Percentiles rank a stretch among this genome's conserved stretches.
Conservation (phyloP, 2,888 invertebrate species). For the Helicoverpa assulta region DNA sequence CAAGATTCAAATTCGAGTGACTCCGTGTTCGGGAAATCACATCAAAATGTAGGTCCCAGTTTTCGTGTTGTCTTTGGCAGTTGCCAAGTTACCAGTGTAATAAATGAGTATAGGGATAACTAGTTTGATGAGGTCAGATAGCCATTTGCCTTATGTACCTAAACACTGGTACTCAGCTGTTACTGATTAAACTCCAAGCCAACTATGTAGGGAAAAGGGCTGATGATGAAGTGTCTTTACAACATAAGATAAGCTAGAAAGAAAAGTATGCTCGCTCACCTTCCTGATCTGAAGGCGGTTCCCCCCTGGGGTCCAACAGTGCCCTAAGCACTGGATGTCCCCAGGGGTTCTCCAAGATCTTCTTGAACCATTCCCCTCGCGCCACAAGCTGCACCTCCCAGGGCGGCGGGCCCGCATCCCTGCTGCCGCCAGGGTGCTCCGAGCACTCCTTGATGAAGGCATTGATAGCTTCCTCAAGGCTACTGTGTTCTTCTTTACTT, state of each 20-base stretch:
- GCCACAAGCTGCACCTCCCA: constrained; percentile 85
- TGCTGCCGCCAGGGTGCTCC: constrained; percentile 67
- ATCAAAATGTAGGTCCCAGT: too few relatives aligned
- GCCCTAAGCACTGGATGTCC: constrained; percentile 89
- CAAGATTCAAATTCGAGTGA: too few relatives aligned
- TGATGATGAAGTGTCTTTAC: too few relatives aligned
- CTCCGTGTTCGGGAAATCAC: too few relatives aligned
- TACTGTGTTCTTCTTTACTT: constrained; percentile 75
- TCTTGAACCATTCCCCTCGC: constrained; percentile 90
- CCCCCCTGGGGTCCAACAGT: constrained; percentile 89
- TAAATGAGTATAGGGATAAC: too few relatives aligned
- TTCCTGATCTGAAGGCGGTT: constrained; percentile 79
- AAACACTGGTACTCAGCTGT: too few relatives aligned
- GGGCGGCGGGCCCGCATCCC: constrained; percentile 73
- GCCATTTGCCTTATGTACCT: too few relatives aligned
- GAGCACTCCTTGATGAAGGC: constrained; percentile 78
- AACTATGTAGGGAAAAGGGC: too few relatives aligned
- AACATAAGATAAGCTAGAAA: background rate
- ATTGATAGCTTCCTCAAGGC: constrained; percentile 76
- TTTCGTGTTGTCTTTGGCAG: too few relatives aligned
- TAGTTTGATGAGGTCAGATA: too few relatives aligned
- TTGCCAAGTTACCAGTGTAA: too few relatives aligned
- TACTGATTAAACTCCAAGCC: too few relatives aligned
- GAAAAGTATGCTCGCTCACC: constrained; percentile 63
- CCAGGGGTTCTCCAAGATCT: constrained; percentile 87